Percentiles rank a stretch among this genome's conserved stretches.
Conservation (phyloP, 2,113 vertebrate species). For the Pelobates fuscus region DNA sequence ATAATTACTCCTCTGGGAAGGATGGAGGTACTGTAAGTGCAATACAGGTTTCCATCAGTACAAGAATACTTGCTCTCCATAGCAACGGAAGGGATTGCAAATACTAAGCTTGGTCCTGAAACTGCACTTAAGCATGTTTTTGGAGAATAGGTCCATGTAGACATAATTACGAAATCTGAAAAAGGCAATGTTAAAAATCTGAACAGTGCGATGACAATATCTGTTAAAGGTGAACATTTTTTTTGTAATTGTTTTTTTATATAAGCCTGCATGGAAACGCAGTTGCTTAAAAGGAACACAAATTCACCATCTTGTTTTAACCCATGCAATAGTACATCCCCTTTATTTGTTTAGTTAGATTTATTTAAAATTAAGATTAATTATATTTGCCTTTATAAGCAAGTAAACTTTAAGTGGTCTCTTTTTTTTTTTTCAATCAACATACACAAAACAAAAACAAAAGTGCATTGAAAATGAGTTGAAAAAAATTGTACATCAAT, state of each 20-base stretch:
- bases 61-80: conserved; percentile 43
- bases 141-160: conserved; percentile 8
- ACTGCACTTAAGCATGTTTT: conserved; percentile 23
- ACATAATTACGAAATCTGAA: neutral
- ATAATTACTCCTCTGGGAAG: conserved; percentile 46
- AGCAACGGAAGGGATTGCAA: conserved; percentile 41
- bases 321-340: too few species aligned
- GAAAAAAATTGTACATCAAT: too few species aligned
- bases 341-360: too few species aligned
- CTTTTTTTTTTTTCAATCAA: too few species aligned
- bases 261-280: neutral
- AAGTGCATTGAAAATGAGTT: too few species aligned
- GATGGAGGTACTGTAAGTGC: conserved; percentile 44
- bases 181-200: neutral
- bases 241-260: neutral
- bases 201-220: neutral
- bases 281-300: neutral
- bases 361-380: too few species aligned
- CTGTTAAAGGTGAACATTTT: neutral
- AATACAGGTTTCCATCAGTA: conserved; percentile 47
- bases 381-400: too few species aligned
- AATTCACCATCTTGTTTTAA: too few species aligned
- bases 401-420: too few species aligned
- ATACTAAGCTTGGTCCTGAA: conserved; percentile 37
- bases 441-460: too few species aligned